Evolutionary conservation across 2,888 invertebrate genomes (phyloP), one percentile per base, ranked within the genome.

Genomic region (Rhyacophila evoluta): DNA sequence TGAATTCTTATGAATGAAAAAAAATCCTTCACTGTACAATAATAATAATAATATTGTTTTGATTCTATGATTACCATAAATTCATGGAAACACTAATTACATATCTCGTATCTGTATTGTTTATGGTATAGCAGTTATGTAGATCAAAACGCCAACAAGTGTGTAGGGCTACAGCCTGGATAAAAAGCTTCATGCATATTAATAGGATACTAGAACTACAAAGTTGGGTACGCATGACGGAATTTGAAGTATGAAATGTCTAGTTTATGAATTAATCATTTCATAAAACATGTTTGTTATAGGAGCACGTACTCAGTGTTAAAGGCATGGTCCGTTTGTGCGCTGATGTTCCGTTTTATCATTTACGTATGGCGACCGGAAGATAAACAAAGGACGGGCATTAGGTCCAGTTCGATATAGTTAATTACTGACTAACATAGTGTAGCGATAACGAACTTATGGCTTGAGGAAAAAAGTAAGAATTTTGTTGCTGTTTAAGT

Each of bases 191-290:
- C 55, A 55, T 55, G 19, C 15, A 55, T 55, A 55, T 55, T n/a
- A 55, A 55, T 55, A 55, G 55, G 19, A 55, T 19, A 25, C 55
- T 55, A 10, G 5, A 25, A 19, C 15, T 55, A 19, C 55, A 19
- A 19, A 55, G 55, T 25, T 55, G 55, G 55, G 55, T 19, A 55
- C 55, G 55, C 55, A 55, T 55, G 55, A 55, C 55, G 55, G 55
- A 55, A 55, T 55, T 55, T 19, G 8, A 55, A 55, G 19, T 55
- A 55, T 55, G 55, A 55, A 55, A 55, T 55, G 55, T 10, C 55
- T 55, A 25, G 55, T 55, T 25, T 55, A 55, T 55, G 55, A 55
- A 55, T 55, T 55, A 55, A 55, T 55, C 55, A 55, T 55, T 19
- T n/a, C 15, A 1, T 19, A 25, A 55, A 55, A 19, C 55, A 55